A percentile compares a stretch with the other conserved stretches of the same genome.
Evolutionary conservation across 2,113 vertebrate species (phyloP).

Genomic region (Pimephales promelas): DNA sequence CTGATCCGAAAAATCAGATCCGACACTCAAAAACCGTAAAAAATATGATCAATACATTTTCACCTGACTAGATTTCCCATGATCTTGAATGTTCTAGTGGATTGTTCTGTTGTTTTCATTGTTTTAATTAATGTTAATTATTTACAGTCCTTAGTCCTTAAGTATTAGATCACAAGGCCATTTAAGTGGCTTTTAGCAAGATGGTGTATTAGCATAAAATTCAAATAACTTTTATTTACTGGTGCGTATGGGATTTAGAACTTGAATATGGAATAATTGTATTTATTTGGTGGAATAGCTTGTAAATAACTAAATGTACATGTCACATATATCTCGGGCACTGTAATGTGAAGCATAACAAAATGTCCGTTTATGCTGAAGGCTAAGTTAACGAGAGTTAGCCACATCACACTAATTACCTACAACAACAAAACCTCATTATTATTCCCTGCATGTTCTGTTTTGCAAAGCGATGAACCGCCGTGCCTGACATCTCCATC

Average conservation of each 20-base stretch:
- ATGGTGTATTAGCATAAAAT: neutral
- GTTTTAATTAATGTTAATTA: no score
- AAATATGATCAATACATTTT: no score
- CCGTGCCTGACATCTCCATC: neutral
- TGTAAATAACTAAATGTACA: neutral
- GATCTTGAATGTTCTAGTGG: no score
- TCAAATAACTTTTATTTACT: neutral
- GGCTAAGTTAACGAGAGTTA: neutral
- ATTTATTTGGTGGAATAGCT: neutral
- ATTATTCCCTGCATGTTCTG: neutral
- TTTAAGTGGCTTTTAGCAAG: neutral
- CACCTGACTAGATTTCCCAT: no score
- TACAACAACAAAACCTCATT: constrained; percentile 14
- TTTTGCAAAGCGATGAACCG: neutral
- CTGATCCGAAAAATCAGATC: no score
- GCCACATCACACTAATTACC: neutral
- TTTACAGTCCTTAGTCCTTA: no score
- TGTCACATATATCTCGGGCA: neutral
- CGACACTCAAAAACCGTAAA: no score
- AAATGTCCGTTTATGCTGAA: neutral
- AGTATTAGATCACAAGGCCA: no score
- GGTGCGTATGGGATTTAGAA: neutral
- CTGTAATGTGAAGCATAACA: neutral
- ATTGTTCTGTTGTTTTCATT: no score
- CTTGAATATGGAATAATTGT: neutral